A percentile compares a stretch with the other conserved stretches of the same genome.
Conservation (phyloP, 1,140 invertebrate species). For the Patella vulgata region DNA sequence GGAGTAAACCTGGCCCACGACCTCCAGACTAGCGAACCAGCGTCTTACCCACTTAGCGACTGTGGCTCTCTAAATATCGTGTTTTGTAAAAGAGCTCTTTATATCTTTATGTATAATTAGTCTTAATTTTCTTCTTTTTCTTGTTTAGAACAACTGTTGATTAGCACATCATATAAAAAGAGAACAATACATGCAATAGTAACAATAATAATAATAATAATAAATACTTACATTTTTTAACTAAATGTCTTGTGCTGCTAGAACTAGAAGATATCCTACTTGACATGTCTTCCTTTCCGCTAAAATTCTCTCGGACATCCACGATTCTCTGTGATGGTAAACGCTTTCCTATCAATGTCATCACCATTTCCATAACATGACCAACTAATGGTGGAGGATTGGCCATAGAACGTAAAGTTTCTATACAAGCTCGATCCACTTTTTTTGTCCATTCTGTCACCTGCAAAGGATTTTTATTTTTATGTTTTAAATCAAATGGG, state of each 20-base stretch:
- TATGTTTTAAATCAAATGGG: background rate
- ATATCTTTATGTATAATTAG: too few species aligned
- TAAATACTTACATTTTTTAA: conserved; percentile 57
- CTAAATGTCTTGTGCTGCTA: conserved; percentile 49
- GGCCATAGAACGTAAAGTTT: conserved; percentile 58
- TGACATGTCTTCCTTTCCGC: conserved; percentile 56
- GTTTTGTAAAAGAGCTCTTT: too few species aligned
- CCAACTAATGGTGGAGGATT: conserved; percentile 64
- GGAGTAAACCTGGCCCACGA: too few species aligned
- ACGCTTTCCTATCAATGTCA: conserved; percentile 64
- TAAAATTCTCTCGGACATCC: conserved; percentile 36
- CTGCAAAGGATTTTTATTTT: conserved; percentile 32
- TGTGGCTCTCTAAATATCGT: too few species aligned
- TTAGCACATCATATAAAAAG: too few species aligned
- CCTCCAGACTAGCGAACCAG: too few species aligned
- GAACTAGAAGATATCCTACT: conserved; percentile 62
- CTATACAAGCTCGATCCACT: conserved; percentile 63
- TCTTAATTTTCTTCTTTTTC: too few species aligned
- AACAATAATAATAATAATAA: too few species aligned
- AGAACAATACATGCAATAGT: too few species aligned
- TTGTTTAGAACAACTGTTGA: too few species aligned
- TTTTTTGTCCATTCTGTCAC: conserved; percentile 62
- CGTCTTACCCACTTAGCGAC: too few species aligned
- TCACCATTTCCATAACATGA: conserved; percentile 67
- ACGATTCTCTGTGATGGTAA: conserved; percentile 56